These are phyloP conservation scores for Ophraella communa DNA, from an alignment of 2,888 invertebrate genomes.

Conservation along the genomic window DNA sequence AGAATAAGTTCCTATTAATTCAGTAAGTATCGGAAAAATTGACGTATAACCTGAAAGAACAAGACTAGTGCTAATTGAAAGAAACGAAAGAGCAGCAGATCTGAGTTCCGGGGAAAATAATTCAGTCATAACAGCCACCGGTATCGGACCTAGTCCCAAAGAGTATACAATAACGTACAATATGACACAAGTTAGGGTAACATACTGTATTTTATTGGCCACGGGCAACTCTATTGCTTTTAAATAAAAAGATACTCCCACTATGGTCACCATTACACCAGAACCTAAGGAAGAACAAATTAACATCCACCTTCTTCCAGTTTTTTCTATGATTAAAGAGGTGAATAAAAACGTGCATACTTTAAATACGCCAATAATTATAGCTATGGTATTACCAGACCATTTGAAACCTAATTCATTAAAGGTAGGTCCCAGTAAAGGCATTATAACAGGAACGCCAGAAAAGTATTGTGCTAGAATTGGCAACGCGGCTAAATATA, in stretches of 20 bases:
- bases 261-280: constrained; percentile 65
- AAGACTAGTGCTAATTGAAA: constrained; percentile 26
- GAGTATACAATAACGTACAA: constrained; percentile 76
- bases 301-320: constrained; percentile 74
- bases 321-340: constrained; percentile 75
- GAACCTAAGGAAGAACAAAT: constrained; percentile 71
- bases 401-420: constrained; percentile 2
- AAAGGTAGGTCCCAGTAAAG: constrained; percentile 23
- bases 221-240: constrained; percentile 48
- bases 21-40: constrained; percentile 25
- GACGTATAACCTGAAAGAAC: constrained; percentile 9
- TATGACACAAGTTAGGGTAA: constrained; percentile 73
- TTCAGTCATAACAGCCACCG: constrained; percentile 82
- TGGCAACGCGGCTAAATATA: constrained; percentile 13
- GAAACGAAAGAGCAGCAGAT: constrained; percentile 62
- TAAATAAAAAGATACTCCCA: constrained; percentile 69
- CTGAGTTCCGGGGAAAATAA: constrained; percentile 79
- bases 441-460: constrained; percentile 18
- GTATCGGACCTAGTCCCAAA: constrained; percentile 72
- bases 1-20: constrained; percentile 8
- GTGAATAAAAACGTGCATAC: constrained; percentile 71
- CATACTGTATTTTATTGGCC: constrained; percentile 63
- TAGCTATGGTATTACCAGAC: constrained; percentile 17
- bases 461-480: not conserved
- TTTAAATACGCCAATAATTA: constrained; percentile 58